Percentiles rank a stretch among this genome's conserved stretches.
Evolutionary conservation across 2,888 invertebrate genomes (phyloP).

Genomic region (Masnerella sp.): DNA sequence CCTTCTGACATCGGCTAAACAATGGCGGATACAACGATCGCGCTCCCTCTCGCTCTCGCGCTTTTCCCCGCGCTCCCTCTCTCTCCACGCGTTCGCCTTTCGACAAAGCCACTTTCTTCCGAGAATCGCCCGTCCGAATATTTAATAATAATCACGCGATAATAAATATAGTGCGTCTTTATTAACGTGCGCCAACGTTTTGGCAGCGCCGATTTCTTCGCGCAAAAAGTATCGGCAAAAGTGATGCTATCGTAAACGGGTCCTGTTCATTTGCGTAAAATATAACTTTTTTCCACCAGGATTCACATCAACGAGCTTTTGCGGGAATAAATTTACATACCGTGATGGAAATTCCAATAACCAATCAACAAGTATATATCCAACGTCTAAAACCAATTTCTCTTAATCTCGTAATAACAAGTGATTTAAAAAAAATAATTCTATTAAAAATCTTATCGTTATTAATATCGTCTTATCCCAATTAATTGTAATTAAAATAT

Average conservation of each 20-base stretch:
- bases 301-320: too few species aligned
- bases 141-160: conserved; percentile 54
- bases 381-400: too few species aligned
- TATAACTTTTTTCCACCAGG: conserved; percentile 53
- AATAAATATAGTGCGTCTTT: conserved; percentile 59
- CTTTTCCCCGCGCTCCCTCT: conserved; percentile 11
- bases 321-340: conserved; percentile 15
- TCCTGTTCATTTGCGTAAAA: conserved; percentile 46
- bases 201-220: conserved; percentile 29
- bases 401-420: too few species aligned
- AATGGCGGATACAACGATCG: conserved; percentile 74
- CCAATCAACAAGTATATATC: too few species aligned
- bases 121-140: conserved; percentile 43
- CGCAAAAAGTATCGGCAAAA: conserved; percentile 35
- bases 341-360: too few species aligned
- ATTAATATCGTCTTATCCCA: too few species aligned
- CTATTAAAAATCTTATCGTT: too few species aligned
- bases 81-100: conserved; percentile 63
- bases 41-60: conserved; percentile 40
- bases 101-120: conserved; percentile 64
- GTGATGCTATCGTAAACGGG: conserved; percentile 39
- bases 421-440: too few species aligned
- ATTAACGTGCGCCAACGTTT: conserved; percentile 47
- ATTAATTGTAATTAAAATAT: too few species aligned
- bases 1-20: conserved; percentile 73